These are phyloP conservation scores for Plumapathes pennacea DNA, from an alignment of 92 coral and sea anemone species.

Conservation along the genomic window DNA sequence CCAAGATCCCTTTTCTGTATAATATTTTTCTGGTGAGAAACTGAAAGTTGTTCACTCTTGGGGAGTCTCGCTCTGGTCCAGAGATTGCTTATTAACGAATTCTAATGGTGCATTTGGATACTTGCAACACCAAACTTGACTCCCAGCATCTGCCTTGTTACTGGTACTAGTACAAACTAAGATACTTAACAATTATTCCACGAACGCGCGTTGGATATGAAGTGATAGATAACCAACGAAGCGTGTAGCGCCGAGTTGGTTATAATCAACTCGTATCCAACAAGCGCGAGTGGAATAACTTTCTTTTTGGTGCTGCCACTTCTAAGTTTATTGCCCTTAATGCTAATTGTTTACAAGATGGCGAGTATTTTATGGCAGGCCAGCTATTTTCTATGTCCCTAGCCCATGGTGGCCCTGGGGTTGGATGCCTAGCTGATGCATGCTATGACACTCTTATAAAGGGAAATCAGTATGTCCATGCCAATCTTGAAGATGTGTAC, in stretches of 20 bases:
- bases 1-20: too few relatives aligned
- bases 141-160: too few relatives aligned
- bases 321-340: slow-evolving; percentile 40
- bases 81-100: too few relatives aligned
- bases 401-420: slow-evolving; percentile 53
- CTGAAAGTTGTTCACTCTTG: too few relatives aligned
- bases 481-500: slow-evolving; percentile 16
- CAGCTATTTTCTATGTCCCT: slow-evolving; percentile 46
- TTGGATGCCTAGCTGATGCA: slow-evolving; percentile 19
- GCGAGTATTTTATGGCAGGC: slow-evolving; percentile 49
- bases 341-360: slow-evolving; percentile 35
- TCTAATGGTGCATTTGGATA: too few relatives aligned
- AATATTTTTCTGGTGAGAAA: too few relatives aligned
- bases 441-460: slow-evolving; percentile 12
- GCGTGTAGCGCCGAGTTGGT: slow-evolving; percentile 35
- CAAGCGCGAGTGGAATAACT: slow-evolving; percentile 15
- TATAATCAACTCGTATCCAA: slow-evolving; percentile 33
- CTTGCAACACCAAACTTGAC: too few relatives aligned
- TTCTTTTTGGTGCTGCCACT: slow-evolving; percentile 4
- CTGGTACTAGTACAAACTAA: too few relatives aligned
- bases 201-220: slow-evolving; percentile 18
- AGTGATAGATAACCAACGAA: slow-evolving; percentile 32
- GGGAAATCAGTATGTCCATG: slow-evolving; percentile 5
- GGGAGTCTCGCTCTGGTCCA: too few relatives aligned
- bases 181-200: neutral